These are phyloP conservation scores for Takifugu rubripes DNA, from an alignment of 2,797 vertebrate genomes.

Conservation along the genomic window DNA sequence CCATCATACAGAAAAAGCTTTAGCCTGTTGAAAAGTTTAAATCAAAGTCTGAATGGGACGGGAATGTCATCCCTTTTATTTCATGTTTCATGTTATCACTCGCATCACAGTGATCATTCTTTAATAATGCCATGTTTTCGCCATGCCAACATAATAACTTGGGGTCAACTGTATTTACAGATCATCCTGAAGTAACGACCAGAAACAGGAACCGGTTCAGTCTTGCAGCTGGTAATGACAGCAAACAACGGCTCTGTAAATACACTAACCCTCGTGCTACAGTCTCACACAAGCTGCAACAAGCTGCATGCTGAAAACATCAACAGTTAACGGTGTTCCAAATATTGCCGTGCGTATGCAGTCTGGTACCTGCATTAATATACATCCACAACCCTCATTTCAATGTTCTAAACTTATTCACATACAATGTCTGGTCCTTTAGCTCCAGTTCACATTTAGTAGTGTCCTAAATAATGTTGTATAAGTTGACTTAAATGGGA, in stretches of 20 bases:
- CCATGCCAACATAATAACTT: constrained; percentile 24
- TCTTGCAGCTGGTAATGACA: constrained; percentile 82
- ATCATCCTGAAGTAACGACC: constrained; percentile 98
- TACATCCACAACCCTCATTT: constrained; percentile 19
- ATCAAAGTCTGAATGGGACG: too few relatives aligned
- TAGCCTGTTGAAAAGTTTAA: too few relatives aligned
- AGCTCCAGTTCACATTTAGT: constrained; percentile 3
- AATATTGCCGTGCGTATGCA: constrained; percentile 52
- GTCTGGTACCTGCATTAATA: constrained; percentile 40
- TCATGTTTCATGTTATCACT: constrained; percentile 14
- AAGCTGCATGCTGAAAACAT: constrained; percentile 90
- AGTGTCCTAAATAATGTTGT: constrained; percentile 4
- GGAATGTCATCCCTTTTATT: background rate
- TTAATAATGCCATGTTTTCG: constrained; percentile 4
- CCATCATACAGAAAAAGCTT: too few relatives aligned
- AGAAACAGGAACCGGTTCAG: constrained; percentile 84
- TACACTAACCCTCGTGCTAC: constrained; percentile 37
- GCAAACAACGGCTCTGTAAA: constrained; percentile 59
- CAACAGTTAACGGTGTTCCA: constrained; percentile 49
- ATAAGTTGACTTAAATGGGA: background rate
- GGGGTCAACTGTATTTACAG: constrained; percentile 77
- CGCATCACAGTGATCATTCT: constrained; percentile 1
- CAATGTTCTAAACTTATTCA: constrained; percentile 8
- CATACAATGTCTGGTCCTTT: constrained; percentile 13
- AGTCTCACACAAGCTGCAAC: constrained; percentile 46